A percentile compares a stretch with the other conserved stretches of the same genome.
phyloP scores from a whole-genome alignment of 2,888 invertebrate species.

The Lumbricus terrestris region DNA sequence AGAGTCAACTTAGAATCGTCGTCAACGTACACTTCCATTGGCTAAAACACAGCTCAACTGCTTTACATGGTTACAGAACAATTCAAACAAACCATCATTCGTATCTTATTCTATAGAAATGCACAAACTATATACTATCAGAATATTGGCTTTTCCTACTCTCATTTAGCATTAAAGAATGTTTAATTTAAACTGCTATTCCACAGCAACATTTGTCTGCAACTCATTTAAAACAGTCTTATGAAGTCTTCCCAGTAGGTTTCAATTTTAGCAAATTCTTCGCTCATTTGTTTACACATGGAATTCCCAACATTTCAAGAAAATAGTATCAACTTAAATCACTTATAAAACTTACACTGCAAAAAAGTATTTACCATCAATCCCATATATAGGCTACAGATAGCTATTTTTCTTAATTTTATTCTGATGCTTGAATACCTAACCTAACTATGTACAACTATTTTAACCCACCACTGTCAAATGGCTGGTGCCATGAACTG shows the following conservation, averaged over 20 bases:
- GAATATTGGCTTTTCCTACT: not conserved
- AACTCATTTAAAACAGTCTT: not conserved
- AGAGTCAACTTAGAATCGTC: conserved; percentile 98
- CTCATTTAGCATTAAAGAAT: not conserved
- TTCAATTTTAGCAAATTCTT: not conserved
- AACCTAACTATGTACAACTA: not conserved
- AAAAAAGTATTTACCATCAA: not conserved
- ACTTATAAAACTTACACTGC: not conserved
- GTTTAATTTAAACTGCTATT: not conserved
- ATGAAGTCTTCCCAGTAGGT: not conserved
- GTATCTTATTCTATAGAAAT: not conserved
- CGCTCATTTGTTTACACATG: too few species aligned
- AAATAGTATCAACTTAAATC: too few species aligned
- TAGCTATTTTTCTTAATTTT: not conserved
- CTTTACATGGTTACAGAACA: not conserved
- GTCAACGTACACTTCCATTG: conserved; percentile 99
- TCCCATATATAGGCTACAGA: not conserved
- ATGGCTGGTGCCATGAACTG: too few species aligned
- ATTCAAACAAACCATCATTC: not conserved
- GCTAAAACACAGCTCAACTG: conserved; percentile 67
- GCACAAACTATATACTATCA: not conserved
- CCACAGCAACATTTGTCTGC: not conserved
- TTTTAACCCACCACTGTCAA: too few species aligned
- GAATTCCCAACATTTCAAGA: too few species aligned
- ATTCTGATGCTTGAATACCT: not conserved